Percentiles rank a stretch among this genome's conserved stretches.
phyloP scores from a whole-genome alignment of 2,113 vertebrate species.

The Actenoides hombroni region DNA sequence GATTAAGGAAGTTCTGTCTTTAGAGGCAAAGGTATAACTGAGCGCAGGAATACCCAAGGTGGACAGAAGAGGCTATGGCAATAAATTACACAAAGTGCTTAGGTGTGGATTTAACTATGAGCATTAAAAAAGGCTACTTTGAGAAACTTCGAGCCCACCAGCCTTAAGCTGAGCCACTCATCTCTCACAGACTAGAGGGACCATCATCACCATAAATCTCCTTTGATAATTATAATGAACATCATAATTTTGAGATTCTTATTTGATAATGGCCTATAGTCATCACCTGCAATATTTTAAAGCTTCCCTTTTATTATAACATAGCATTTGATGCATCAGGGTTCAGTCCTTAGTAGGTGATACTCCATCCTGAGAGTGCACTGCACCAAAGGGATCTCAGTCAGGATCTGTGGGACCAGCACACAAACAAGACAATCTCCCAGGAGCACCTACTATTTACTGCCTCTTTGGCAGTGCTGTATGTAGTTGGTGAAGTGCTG shows the following conservation, averaged over 20 bases:
- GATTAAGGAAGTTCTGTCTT: constrained; percentile 27
- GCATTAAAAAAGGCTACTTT: neutral
- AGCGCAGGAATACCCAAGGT: neutral
- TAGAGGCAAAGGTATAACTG: constrained; percentile 24
- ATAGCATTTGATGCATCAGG: neutral
- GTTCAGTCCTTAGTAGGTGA: neutral
- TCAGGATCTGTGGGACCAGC: neutral
- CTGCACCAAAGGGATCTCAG: neutral
- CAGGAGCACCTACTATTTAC: neutral
- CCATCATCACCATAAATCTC: neutral
- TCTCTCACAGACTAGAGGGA: neutral
- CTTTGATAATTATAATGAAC: neutral
- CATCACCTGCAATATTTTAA: neutral
- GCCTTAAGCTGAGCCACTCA: neutral
- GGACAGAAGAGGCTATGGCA: constrained; percentile 15
- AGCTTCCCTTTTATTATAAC: neutral
- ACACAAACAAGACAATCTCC: neutral
- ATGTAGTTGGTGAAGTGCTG: neutral
- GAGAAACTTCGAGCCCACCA: neutral
- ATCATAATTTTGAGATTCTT: neutral
- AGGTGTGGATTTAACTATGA: constrained; percentile 17
- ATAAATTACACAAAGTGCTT: constrained; percentile 34
- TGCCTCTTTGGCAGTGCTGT: neutral
- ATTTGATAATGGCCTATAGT: neutral
- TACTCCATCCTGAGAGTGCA: neutral